Conservation (phyloP, 2,797 vertebrate species). For the Hirundo rustica region DNA sequence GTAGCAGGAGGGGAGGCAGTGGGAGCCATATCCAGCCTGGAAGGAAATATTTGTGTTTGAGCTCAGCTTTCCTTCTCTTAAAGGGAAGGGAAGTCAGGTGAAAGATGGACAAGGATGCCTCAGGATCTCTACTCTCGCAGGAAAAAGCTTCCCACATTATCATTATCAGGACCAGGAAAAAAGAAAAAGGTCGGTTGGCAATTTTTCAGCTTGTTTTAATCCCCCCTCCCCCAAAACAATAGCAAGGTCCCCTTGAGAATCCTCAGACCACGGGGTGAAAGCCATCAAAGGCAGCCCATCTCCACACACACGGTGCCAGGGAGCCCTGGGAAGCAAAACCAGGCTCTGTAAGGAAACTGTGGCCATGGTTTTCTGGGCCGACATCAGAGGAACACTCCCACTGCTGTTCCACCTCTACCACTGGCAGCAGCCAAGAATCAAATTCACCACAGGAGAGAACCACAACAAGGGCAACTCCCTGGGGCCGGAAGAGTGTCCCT, state of each 20-base stretch:
- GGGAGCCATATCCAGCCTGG: background rate
- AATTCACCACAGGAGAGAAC: background rate
- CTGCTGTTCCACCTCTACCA: background rate
- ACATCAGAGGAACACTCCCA: background rate
- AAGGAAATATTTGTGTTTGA: background rate
- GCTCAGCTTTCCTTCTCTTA: background rate
- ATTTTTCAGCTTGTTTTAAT: background rate
- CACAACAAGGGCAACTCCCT: background rate
- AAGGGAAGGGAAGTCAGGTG: background rate
- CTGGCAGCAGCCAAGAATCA: background rate
- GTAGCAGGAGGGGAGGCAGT: background rate
- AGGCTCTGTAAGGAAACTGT: rapidly evolving
- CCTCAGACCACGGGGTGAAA: background rate
- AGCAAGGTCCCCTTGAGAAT: background rate
- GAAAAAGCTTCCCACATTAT: background rate
- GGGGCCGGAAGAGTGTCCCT: background rate
- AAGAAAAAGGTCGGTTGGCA: rapidly evolving
- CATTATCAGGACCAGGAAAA: no score
- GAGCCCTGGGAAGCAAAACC: background rate
- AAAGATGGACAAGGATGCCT: background rate
- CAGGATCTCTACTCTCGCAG: background rate
- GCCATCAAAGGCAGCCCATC: background rate
- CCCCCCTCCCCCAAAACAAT: background rate
- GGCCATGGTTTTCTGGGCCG: background rate
- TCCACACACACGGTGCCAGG: rapidly evolving